Conservation (phyloP, 2,888 invertebrate genomes). For the Galeruca laticollis region DNA sequence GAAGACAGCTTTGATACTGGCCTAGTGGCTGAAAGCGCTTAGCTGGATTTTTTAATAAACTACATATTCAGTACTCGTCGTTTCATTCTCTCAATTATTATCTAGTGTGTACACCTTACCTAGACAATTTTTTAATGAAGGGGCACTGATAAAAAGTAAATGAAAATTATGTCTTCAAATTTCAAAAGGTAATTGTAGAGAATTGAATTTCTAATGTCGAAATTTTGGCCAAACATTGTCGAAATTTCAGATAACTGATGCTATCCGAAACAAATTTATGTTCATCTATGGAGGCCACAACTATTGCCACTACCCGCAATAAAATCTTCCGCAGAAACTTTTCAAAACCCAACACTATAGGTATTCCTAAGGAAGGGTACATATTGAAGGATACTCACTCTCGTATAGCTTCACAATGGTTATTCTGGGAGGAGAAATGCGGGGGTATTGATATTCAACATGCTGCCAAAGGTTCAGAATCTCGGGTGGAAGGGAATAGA, state of each 20-base stretch:
- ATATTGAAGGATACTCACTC: constrained; percentile 43
- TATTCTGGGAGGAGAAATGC: constrained; percentile 39
- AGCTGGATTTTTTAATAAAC: too few species aligned
- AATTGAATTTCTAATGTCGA: constrained; percentile 50
- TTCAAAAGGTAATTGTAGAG: constrained; percentile 51
- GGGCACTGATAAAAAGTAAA: constrained; percentile 34
- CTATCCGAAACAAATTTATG: constrained; percentile 6
- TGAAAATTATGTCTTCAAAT: constrained; percentile 52
- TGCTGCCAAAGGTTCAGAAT: constrained; percentile 45
- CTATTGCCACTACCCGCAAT: constrained; percentile 53
- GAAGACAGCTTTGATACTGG: too few species aligned
- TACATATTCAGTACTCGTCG: too few species aligned
- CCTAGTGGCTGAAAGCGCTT: too few species aligned
- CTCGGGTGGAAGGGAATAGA: constrained; percentile 33
- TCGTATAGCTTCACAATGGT: constrained; percentile 37
- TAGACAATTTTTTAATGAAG: constrained; percentile 32
- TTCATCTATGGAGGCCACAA: constrained; percentile 52
- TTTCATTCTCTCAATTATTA: too few species aligned
- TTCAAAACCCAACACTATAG: constrained; percentile 52
- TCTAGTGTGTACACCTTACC: too few species aligned
- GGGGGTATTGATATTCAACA: constrained; percentile 44
- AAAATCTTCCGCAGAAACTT: constrained; percentile 51
- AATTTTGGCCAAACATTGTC: constrained; percentile 27
- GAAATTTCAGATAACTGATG: constrained; percentile 34
- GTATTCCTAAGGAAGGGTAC: constrained; percentile 54